Evolutionary conservation across 2,888 invertebrate species (phyloP).

Genomic region (Calliopum simillimum): DNA sequence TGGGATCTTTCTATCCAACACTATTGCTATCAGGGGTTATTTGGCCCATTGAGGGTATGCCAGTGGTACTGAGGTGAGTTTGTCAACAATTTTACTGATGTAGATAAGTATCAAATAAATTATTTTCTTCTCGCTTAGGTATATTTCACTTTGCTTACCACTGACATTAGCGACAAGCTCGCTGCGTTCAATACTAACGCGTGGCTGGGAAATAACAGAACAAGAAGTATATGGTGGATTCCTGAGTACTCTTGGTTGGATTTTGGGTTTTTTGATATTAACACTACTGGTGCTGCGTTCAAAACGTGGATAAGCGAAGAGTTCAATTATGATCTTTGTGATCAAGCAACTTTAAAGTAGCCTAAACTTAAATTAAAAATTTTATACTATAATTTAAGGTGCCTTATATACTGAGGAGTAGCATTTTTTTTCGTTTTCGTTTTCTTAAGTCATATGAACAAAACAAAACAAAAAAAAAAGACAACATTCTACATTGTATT

Average conservation of each 20-base stretch:
- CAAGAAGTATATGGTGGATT: conserved; percentile 90
- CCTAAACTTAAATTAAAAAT: conserved; percentile 8
- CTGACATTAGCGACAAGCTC: conserved; percentile 94
- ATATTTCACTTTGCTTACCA: conserved; percentile 86
- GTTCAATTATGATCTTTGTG: background rate
- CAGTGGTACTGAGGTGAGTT: conserved; percentile 75
- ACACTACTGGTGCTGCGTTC: conserved; percentile 84
- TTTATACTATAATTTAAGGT: background rate
- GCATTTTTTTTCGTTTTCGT: conserved; percentile 14
- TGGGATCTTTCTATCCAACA: conserved; percentile 96
- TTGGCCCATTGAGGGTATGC: conserved; percentile 98
- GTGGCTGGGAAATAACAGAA: conserved; percentile 87
- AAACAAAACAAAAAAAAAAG: too few species aligned
- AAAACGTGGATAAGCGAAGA: conserved; percentile 76
- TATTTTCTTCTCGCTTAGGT: conserved; percentile 62
- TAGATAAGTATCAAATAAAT: background rate
- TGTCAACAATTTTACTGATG: background rate
- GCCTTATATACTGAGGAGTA: conserved; percentile 3
- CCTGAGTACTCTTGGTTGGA: conserved; percentile 87
- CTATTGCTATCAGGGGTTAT: conserved; percentile 92
- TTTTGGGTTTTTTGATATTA: conserved; percentile 82
- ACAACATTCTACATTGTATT: too few species aligned
- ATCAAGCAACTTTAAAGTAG: background rate
- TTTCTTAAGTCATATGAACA: conserved; percentile 17
- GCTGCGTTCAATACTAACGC: conserved; percentile 84